Percentiles rank a stretch among this genome's conserved stretches.
phyloP scores from a whole-genome alignment of 2,113 vertebrate species.

The Ariopsis seemanni region DNA sequence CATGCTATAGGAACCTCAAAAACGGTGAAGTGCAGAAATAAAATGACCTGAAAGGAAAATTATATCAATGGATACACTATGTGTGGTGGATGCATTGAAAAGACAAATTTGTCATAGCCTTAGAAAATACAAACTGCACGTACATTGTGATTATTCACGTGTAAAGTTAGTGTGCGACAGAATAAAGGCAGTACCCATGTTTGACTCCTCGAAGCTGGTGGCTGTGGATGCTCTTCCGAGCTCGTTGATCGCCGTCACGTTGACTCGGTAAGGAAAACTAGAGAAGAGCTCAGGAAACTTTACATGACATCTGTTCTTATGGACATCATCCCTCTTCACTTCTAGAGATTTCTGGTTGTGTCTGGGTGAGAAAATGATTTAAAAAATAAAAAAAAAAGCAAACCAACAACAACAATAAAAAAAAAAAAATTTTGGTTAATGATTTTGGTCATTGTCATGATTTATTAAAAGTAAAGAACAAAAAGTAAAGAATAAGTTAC shows the following conservation, averaged over 20 bases:
- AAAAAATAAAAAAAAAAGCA: neutral
- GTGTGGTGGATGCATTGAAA: neutral
- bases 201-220: slow-evolving; percentile 86
- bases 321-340: slow-evolving; percentile 82
- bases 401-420: neutral
- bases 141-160: neutral
- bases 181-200: slow-evolving; percentile 79
- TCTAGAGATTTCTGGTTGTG: slow-evolving; percentile 85
- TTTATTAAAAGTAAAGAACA: neutral
- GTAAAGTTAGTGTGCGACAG: neutral
- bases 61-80: neutral
- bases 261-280: slow-evolving; percentile 88
- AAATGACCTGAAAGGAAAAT: neutral
- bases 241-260: slow-evolving; percentile 86
- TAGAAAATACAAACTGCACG: neutral
- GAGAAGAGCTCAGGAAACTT: slow-evolving; percentile 92
- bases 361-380: slow-evolving; percentile 61
- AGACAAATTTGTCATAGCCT: neutral
- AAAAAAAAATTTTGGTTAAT: neutral
- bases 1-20: neutral
- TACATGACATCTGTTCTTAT: slow-evolving; percentile 94
- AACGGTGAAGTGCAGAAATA: neutral
- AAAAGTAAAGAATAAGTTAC: neutral
- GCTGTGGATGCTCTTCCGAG: slow-evolving; percentile 82
- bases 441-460: neutral